Evolutionary conservation across 2,888 invertebrate species (phyloP).

Genomic region (Neoitamus cyanurus): DNA sequence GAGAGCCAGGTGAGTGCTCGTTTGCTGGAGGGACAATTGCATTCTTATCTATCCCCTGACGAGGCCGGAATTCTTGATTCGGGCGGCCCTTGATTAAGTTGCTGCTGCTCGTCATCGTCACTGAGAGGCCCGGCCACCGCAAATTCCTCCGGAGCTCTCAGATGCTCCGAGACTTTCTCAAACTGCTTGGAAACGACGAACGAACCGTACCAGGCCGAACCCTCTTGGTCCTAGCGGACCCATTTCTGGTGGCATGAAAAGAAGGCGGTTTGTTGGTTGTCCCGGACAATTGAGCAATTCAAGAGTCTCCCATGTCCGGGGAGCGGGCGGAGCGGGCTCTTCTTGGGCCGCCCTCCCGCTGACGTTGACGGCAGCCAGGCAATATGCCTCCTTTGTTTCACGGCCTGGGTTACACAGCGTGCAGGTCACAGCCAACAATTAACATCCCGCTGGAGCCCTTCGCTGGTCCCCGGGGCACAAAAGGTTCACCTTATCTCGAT

Average conservation of each 20-base stretch:
- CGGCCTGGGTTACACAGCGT: slow-evolving; percentile 37
- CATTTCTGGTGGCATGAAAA: slow-evolving; percentile 37
- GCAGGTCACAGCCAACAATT: slow-evolving; percentile 46
- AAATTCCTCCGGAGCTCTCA: neutral
- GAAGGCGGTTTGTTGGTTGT: slow-evolving; percentile 46
- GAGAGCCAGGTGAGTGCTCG: slow-evolving; percentile 49
- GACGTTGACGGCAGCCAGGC: neutral
- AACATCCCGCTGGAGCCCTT: slow-evolving; percentile 45
- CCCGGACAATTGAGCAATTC: slow-evolving; percentile 43
- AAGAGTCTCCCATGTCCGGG: slow-evolving; percentile 3
- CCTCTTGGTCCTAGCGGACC: slow-evolving; percentile 6
- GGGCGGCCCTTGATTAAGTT: slow-evolving; percentile 13
- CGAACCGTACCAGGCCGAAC: neutral
- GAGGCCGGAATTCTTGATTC: slow-evolving; percentile 24
- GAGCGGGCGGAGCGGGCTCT: neutral
- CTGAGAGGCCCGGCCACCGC: neutral
- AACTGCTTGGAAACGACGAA: neutral
- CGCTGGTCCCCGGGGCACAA: slow-evolving; percentile 8
- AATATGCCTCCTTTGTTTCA: slow-evolving; percentile 44
- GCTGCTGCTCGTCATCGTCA: neutral
- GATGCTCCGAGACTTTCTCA: neutral
- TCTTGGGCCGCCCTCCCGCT: slow-evolving; percentile 13
- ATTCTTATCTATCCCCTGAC: slow-evolving; percentile 41
- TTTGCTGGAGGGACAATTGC: slow-evolving; percentile 43
- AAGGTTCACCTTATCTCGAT: slow-evolving; percentile 48